Percentiles rank a stretch among this genome's conserved stretches.
Conservation (phyloP, 2,113 vertebrate genomes). For the Poicephalus meyeri region DNA sequence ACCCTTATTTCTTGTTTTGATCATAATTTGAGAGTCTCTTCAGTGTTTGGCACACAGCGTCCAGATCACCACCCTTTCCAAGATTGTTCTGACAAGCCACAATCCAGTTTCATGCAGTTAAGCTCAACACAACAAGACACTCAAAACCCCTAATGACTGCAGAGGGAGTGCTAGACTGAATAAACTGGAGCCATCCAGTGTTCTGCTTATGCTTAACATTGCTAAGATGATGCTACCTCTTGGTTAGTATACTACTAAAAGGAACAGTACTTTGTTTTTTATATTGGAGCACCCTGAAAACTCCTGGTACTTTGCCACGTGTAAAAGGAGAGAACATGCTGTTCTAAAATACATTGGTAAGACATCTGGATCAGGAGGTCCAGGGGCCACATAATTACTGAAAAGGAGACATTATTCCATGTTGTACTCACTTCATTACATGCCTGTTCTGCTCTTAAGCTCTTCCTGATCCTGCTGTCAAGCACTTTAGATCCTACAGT, state of each 20-base stretch:
- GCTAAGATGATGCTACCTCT: not conserved
- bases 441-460: not conserved
- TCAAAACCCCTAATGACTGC: not conserved
- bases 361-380: not conserved
- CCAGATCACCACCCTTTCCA: not conserved
- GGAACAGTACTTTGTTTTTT: not conserved
- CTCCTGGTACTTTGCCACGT: not conserved
- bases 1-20: not conserved
- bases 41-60: too few relatives aligned
- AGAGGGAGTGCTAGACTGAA: not conserved
- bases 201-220: not conserved
- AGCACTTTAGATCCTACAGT: not conserved
- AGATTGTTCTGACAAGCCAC: not conserved
- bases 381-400: not conserved
- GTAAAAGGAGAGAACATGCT: not conserved
- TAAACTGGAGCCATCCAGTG: not conserved
- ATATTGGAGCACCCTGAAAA: not conserved
- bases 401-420: not conserved
- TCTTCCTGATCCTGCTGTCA: not conserved
- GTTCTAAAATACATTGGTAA: not conserved
- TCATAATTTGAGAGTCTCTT: not conserved
- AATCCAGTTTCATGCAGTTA: not conserved
- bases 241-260: fast-evolving
- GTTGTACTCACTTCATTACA: not conserved
- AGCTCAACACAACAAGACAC: not conserved